Base-by-base conservation (phyloP, 2,113 vertebrate species). In the Cyprinodon tularosa region DNA sequence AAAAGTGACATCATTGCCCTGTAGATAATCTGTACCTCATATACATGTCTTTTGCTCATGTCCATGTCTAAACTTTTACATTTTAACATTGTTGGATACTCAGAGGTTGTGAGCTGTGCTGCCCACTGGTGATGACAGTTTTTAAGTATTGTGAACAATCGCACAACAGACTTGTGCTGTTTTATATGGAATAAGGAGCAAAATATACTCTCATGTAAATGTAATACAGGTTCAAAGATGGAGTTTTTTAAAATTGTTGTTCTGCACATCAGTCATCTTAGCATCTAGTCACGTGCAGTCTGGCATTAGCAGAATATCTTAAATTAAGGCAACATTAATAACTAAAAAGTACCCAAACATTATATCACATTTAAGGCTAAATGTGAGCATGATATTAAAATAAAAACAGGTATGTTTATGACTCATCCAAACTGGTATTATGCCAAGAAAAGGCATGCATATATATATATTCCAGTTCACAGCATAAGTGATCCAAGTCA, bases 391-490 rank as follows among this genome's bases (percentile, higher is more conserved):
- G 3, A 37, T 9, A 14, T 36, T 37, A 50, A 50, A 68, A 50
- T 39, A 29, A 14, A n/a, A 14, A n/a, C 0, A 3, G 42, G 8
- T 37, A 12, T 9, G 45, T 71, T 76, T 68, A 40, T 62, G 59
- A 76, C 37, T 68, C 65, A 68, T 45, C 57, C 39, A 36, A 76
- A 48, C 36, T 50, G 29, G 29, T 57, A 17, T 39, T 4, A 62
- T 72, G 62, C 62, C 6, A 17, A 62, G 20, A 17, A 12, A 44
- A 72, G 29, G 57, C 36, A 36, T 20, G 3, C n/a, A 38, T 20
- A 3, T 38, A n/a, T 38, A n/a, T 12, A 11, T 61, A 40, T 66
- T 20, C 53, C 10, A 76, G 37, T 50, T 62, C 36, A 63, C 12
- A 37, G 62, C 68, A 60, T 50, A 29, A 39, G 39, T 57, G 67